A percentile compares a stretch with the other conserved stretches of the same genome.
Conservation (phyloP, 1,140 invertebrate species). For the Solenopsis invicta region DNA sequence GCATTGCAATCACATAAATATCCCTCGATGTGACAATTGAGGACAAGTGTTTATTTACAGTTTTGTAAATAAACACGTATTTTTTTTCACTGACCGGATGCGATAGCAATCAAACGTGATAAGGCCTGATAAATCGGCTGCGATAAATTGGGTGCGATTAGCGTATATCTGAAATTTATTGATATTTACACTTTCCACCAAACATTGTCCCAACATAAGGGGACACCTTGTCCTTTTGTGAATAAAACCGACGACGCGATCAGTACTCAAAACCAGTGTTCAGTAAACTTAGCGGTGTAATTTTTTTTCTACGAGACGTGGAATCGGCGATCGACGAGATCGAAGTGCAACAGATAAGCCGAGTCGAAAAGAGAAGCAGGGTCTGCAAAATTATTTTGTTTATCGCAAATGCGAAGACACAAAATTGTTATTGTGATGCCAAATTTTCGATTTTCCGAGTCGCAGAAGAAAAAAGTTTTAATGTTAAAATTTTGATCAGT, state of each 20-base stretch:
- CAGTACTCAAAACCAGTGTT: no score
- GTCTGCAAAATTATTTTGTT: no score
- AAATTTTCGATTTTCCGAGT: no score
- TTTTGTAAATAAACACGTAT: neutral
- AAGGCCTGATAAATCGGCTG: constrained; percentile 26
- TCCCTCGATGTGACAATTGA: neutral
- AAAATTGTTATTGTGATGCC: no score
- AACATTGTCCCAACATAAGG: no score
- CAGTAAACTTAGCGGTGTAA: no score
- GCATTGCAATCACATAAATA: neutral
- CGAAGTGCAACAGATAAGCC: neutral
- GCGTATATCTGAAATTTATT: neutral
- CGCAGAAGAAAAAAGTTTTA: no score
- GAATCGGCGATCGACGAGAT: no score
- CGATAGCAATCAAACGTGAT: constrained; percentile 38
- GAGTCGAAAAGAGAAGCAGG: no score
- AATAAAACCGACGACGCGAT: neutral
- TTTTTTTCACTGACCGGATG: neutral
- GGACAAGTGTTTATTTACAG: neutral
- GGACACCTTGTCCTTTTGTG: neutral
- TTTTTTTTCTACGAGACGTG: no score
- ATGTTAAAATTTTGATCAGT: no score
- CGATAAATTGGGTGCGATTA: neutral
- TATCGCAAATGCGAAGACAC: neutral
- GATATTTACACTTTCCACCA: neutral